A percentile compares a stretch with the other conserved stretches of the same genome.
Conservation (phyloP, 2,113 vertebrate genomes). For the Onychostoma macrolepis region DNA sequence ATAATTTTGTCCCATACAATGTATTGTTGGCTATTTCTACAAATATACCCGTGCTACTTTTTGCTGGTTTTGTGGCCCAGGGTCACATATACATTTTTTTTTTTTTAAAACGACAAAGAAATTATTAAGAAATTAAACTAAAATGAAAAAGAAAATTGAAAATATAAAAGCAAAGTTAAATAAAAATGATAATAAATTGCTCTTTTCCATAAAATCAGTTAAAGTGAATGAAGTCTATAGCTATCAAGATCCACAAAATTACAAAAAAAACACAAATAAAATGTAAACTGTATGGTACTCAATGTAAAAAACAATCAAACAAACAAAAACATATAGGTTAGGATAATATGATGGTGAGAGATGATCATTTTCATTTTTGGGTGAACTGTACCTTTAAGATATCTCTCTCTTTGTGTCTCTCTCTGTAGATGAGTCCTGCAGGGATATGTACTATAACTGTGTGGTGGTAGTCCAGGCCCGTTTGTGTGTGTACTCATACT, state of each 20-base stretch:
- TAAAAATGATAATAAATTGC: no score
- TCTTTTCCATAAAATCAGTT: neutral
- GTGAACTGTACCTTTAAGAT: neutral
- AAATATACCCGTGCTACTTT: no score
- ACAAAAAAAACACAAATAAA: neutral
- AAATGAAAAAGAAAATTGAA: no score
- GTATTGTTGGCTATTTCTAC: no score
- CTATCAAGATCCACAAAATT: neutral
- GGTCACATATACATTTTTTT: no score
- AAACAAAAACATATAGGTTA: neutral
- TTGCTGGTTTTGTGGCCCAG: no score
- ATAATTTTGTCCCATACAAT: no score
- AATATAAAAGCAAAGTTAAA: no score
- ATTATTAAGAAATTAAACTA: no score
- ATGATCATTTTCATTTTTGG: neutral
- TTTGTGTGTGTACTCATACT: conserved; percentile 85
- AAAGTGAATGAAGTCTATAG: neutral
- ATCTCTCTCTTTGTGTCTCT: conserved; percentile 18
- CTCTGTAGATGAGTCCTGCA: conserved; percentile 75
- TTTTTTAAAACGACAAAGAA: neutral
- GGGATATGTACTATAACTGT: conserved; percentile 79
- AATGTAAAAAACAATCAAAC: neutral
- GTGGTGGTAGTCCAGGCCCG: conserved; percentile 82
- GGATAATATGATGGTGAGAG: neutral
- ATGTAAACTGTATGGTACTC: neutral